Evolutionary conservation across 2,888 invertebrate species (phyloP), one percentile per base, ranked within the genome.

Genomic region (Tetranychus truncatus): DNA sequence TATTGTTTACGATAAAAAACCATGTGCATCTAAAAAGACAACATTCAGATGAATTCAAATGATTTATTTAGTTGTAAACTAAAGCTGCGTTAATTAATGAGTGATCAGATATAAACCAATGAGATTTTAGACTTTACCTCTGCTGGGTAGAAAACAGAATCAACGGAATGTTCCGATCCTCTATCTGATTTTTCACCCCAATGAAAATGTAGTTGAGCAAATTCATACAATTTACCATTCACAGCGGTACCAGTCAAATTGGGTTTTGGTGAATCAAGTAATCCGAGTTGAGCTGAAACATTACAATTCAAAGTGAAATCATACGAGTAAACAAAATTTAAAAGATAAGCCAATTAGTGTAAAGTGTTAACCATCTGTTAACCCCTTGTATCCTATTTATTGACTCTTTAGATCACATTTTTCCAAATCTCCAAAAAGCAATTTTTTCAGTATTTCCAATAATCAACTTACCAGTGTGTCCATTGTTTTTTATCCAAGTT

Each of bases 141-240:
- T 20, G 34, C 21, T 21, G 69, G 69, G 34, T 69, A 69, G 34
- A 69, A 69, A 21, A 24, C 34, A 11, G 69, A 69, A 69, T 69
- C 69, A 20, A 69, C 11, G 7, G 69, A 69, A 69, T 69, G 69
- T 69, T 69, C 69, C 1, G 69, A 69, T 7, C 69, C 69, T 69
- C 20, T n/a, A 24, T 24, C 20, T 20, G 21, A 24, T 11, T n/a
- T 20, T 69, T 69, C 34, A 9, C 69, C 69, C 69, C 69, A 69
- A 21, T 69, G 69, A 21, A 69, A 69, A 69, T 69, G 69, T 6
- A 69, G 69, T 21, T 69, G 69, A 20, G 20, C 69, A 21, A 69
- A 69, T 24, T 24, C 69, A 24, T 69, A 69, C 6, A 24, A 5
- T 24, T 69, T 69, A 69, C 20, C 34, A 20, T 24, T 4, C 18